phyloP scores from a whole-genome alignment of 2,888 invertebrate genomes.

The Schizaphis graminum region DNA sequence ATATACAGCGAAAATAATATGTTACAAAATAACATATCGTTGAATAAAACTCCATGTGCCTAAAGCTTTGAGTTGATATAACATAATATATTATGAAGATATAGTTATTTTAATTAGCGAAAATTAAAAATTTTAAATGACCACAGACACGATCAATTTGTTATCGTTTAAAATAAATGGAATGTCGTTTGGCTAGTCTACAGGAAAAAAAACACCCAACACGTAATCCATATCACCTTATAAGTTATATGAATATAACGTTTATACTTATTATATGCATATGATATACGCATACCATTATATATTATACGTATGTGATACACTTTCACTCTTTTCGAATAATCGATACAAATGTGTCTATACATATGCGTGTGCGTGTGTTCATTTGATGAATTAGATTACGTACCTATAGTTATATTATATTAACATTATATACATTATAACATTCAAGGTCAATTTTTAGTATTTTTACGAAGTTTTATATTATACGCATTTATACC shows the following conservation, averaged over 20 bases:
- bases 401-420: neutral
- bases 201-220: neutral
- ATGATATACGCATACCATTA: conserved; percentile 7
- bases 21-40: neutral
- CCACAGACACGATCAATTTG: conserved; percentile 5
- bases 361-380: neutral
- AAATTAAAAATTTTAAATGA: neutral
- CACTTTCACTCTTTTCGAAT: conserved; percentile 64
- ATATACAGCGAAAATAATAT: neutral
- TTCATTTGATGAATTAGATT: conserved; percentile 35
- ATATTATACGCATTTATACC: neutral
- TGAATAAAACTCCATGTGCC: neutral
- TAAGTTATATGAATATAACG: neutral
- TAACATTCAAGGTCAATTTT: conserved; percentile 33
- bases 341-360: conserved; percentile 29
- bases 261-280: conserved; percentile 17
- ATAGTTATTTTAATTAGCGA: conserved; percentile 22
- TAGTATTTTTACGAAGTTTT: neutral
- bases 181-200: conserved; percentile 36
- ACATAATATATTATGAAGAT: neutral
- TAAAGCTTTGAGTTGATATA: neutral
- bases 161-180: conserved; percentile 23
- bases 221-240: conserved; percentile 47
- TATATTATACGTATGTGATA: conserved; percentile 29
- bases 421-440: neutral